Evolutionary conservation across 2,113 vertebrate species (phyloP).

Genomic region (Pelusios castaneus): DNA sequence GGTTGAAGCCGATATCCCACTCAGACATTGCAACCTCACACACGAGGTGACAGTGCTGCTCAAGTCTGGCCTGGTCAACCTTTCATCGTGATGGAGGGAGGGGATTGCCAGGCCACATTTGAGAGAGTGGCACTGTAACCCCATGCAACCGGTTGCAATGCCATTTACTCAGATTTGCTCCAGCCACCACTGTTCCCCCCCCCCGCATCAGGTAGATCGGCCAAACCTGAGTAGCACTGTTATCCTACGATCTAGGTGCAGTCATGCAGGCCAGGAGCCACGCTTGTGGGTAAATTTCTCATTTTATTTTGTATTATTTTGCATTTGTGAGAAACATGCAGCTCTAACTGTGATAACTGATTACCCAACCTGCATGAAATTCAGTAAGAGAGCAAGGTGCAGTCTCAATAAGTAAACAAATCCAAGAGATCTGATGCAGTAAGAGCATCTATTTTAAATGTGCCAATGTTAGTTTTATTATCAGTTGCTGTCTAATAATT

Average conservation of each 20-base stretch:
- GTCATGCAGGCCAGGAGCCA: background rate
- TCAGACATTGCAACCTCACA: background rate
- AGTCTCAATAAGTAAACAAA: conserved; percentile 12
- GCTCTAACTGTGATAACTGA: background rate
- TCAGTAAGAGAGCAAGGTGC: background rate
- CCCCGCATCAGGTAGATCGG: background rate
- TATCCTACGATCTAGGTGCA: background rate
- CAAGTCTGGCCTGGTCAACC: background rate
- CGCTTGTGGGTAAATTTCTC: background rate
- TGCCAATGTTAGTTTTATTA: conserved; percentile 42
- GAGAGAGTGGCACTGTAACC: background rate
- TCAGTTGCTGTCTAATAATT: conserved; percentile 67
- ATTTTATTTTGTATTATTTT: background rate
- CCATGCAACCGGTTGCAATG: background rate
- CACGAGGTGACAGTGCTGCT: background rate
- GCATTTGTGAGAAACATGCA: background rate
- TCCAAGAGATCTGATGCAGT: background rate
- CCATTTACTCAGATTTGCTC: background rate
- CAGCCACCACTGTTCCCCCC: background rate
- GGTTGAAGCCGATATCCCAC: background rate
- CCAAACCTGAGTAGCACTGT: background rate
- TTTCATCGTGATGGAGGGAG: background rate
- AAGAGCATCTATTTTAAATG: conserved; percentile 42
- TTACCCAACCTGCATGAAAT: background rate
- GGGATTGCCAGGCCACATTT: background rate